Evolutionary conservation across 2,888 invertebrate genomes (phyloP), one percentile per base, ranked within the genome.

Genomic region (Tinea pellionella): DNA sequence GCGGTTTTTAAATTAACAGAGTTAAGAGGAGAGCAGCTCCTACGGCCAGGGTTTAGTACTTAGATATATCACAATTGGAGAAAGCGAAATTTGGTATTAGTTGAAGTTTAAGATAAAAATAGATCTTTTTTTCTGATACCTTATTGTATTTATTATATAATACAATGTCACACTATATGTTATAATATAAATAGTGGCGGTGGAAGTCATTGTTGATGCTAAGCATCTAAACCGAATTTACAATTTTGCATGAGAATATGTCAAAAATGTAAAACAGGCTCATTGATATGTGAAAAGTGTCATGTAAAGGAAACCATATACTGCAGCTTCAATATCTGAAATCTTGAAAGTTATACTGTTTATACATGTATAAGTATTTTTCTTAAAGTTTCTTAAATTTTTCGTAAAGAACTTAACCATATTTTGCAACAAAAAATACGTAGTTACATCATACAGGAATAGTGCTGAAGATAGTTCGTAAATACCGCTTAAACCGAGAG

Each of bases 151-250:
- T n/a, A n/a, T n/a, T n/a, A n/a, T n/a, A n/a, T n/a, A n/a, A n/a
- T n/a, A n/a, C n/a, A n/a, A n/a, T n/a, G n/a, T n/a, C n/a, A n/a
- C n/a, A n/a, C n/a, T n/a, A n/a, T n/a, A n/a, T n/a, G n/a, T n/a
- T n/a, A n/a, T n/a, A n/a, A n/a, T n/a, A n/a, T n/a, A n/a, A n/a
- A n/a, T n/a, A n/a, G n/a, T n/a, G n/a, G n/a, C n/a, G n/a, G n/a
- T n/a, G n/a, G 6, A 24, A 24, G 2, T 24, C 24, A 63, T 64
- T 67, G 62, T 37, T 18, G 63, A 67, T 65, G 63, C 64, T 65
- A 65, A 61, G 61, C 18, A 56, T 56, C 47, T 63, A 62, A 13
- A 61, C 59, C 55, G 57, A 51, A 47, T n/a, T 30, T n/a, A 61
- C 24, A 30, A 60, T 6, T n/a, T n/a, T 47, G 16, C 47, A 16